Evolutionary conservation across 2,113 vertebrate species (phyloP), one percentile per base, ranked within the genome.

Genomic region (Leuciscus idus): DNA sequence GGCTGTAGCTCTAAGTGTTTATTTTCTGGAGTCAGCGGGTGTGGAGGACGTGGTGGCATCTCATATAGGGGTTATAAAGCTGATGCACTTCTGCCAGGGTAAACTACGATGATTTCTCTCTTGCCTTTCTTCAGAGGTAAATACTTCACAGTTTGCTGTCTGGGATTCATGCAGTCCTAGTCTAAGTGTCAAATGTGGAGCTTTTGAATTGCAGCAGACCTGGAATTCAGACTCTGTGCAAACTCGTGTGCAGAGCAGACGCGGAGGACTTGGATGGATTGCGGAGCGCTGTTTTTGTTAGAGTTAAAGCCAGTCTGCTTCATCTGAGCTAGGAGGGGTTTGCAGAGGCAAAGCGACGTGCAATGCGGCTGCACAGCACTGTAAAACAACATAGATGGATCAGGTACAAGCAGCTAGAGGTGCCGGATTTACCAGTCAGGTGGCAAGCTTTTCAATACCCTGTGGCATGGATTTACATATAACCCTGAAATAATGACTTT

Each of bases 21-120:
- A 80, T 87, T 87, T 75, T 87, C 26, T 76, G 82, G 59, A 77
- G 68, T 77, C 62, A 59, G 73, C 36, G 21, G 50, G 39, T 33
- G 59, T 46, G 52, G 39, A 70, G 48, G 52, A 76, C 61, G 33
- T n/a, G 46, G 33, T 80, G 75, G 46, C 70, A 84, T 84, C 77
- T 74, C 72, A 55, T 82, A 81, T 48, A 59, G 61, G 59, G 39
- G 76, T 30, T 81, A 86, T 80, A 85, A 84, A 79, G 91, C 90
- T 89, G 81, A 61, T 73, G 85, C 85, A 86, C 76, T 85, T 59
- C 72, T 39, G 92, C 92, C 92, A 93, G 93, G 86, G 90, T 91
- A 93, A 93, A 92, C 88, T 84, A 84, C 39, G 86, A 91, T 87
- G 92, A 91, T 84, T 92, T 93, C 88, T 89, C 90, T 90, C 90